Percentiles rank a stretch among this genome's conserved stretches.
Evolutionary conservation across 2,797 vertebrate genomes (phyloP).

Genomic region (Mergus octosetaceus): DNA sequence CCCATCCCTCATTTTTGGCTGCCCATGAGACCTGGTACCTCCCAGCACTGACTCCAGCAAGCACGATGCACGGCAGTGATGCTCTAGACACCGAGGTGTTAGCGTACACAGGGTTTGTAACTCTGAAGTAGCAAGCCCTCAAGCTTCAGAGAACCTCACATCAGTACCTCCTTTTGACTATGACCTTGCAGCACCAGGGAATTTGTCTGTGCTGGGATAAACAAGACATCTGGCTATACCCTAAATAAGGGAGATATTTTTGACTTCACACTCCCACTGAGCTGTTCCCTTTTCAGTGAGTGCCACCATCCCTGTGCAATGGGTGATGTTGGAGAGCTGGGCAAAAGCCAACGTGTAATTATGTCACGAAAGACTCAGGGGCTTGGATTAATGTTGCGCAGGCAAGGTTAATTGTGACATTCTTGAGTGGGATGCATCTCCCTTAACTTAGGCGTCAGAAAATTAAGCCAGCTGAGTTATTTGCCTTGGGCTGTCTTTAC

Average conservation of each 20-base stretch:
- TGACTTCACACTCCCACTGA: neutral
- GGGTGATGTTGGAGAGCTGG: neutral
- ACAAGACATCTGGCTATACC: neutral
- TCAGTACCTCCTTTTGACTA: neutral
- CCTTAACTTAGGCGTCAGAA: neutral
- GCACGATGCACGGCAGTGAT: neutral
- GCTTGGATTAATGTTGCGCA: neutral
- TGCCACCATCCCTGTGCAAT: neutral
- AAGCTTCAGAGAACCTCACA: neutral
- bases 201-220: neutral
- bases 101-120: rapidly evolving
- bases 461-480: neutral
- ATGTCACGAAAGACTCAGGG: neutral
- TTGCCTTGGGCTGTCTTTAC: neutral
- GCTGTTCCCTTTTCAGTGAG: neutral
- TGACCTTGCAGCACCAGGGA: neutral
- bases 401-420: neutral
- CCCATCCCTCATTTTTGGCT: neutral
- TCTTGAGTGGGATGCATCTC: neutral
- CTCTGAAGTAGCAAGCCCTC: neutral
- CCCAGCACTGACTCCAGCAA: neutral
- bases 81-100: too few relatives aligned
- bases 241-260: neutral
- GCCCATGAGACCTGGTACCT: neutral
- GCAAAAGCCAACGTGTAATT: neutral